Conservation (phyloP, 2,888 invertebrate species). For the Tinea trinotella region DNA sequence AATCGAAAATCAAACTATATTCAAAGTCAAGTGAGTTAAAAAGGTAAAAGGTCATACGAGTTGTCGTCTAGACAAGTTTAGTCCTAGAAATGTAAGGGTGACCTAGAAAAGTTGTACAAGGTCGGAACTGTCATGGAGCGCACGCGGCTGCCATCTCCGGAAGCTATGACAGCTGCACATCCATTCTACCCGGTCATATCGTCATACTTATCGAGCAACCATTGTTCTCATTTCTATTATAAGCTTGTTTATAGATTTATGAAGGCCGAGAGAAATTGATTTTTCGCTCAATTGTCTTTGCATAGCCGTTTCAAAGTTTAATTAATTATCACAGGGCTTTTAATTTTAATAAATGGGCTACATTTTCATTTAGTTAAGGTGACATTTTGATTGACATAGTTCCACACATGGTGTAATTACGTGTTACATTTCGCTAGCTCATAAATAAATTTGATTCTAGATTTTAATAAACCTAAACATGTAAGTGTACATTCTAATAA, state of each 20-base stretch:
- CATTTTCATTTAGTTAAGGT: too few species aligned
- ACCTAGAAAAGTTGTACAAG: slow-evolving; percentile 17
- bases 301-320: too few species aligned
- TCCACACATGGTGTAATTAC: too few species aligned
- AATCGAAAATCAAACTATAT: too few species aligned
- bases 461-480: too few species aligned
- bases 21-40: slow-evolving; percentile 20
- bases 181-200: background rate
- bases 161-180: slow-evolving; percentile 9
- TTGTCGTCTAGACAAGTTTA: background rate
- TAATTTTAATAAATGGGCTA: too few species aligned
- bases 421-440: too few species aligned
- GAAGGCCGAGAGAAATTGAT: background rate
- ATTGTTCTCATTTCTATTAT: background rate
- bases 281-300: background rate
- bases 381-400: too few species aligned
- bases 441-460: too few species aligned
- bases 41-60: slow-evolving; percentile 45
- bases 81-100: background rate
- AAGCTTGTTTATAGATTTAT: background rate
- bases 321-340: too few species aligned
- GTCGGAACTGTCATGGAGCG: slow-evolving; percentile 10
- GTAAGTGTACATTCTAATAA: too few species aligned
- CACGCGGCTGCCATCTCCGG: slow-evolving; percentile 18
- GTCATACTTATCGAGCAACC: background rate